Base-by-base conservation (phyloP, 2,888 invertebrate species). In the Chymomyza caudatula region DNA sequence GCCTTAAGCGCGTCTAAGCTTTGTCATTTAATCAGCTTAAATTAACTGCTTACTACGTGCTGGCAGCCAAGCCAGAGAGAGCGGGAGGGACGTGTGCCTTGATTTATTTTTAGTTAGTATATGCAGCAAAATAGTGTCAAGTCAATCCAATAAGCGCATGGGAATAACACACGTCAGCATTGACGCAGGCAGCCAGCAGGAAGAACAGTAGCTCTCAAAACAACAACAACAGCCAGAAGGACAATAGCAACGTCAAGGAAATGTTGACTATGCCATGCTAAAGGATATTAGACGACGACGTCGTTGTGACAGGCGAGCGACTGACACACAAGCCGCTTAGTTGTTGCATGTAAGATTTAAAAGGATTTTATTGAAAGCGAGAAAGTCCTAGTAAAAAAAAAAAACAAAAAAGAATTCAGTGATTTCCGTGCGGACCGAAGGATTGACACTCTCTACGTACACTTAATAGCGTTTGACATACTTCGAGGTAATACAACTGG, bases 311-410 rank as follows among this genome's bases (percentile, higher is more conserved):
- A 20, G 11, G 51, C 13, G 19, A 17, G 11, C 51, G 8, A 3
- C 42, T 13, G 23, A 29, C 29, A 13, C 15, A 17, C 55, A 69
- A 69, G 65, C 65, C 65, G 69, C 69, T 69, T 68, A 60, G 60
- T 69, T 52, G 44, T 43, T 65, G 65, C 13, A 53, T 13, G 53
- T 25, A n/a, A 23, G 53, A 23, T 20, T 23, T 53, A 23, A 53
- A 53, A 23, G 51, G 8, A 13, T 53, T 22, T 22, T 19, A 51
- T 51, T 51, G 51, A 17, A 51, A 20, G 51, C 20, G 22, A 17
- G 51, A 51, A 51, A 51, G 20, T 20, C 51, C 51, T 4, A 47
- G 13, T 47, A 47, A 17, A 6, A 47, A 47, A 47, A 47, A 13
- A 1, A 17, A 47, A 8, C 4, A 47, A 47, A 11, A 37, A 37